Percentiles rank a stretch among this genome's conserved stretches.
These are phyloP conservation scores for Ophion ellenae DNA, from an alignment of 2,888 invertebrate genomes.

Conservation along the genomic window DNA sequence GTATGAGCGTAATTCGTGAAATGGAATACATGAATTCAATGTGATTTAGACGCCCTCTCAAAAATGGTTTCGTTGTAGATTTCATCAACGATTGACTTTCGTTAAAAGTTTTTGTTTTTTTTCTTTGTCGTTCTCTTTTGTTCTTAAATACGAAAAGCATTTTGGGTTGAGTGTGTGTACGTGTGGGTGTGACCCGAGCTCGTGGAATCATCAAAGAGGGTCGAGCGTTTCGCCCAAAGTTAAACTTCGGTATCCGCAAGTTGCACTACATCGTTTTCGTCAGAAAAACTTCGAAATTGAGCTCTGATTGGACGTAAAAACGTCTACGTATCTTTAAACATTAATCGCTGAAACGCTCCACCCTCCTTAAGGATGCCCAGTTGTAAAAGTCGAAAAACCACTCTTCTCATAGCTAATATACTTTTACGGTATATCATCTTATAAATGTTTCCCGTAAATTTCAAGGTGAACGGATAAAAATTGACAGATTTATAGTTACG, in stretches of 20 bases:
- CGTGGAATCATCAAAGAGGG: not conserved
- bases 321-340: not conserved
- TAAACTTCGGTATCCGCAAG: not conserved
- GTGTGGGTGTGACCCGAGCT: constrained; percentile 7
- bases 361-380: not conserved
- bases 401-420: no score
- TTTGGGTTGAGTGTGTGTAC: constrained; percentile 27
- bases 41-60: constrained; percentile 51
- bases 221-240: not conserved
- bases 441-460: no score
- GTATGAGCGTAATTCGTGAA: constrained; percentile 2
- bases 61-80: constrained; percentile 62
- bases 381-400: not conserved
- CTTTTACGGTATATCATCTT: no score
- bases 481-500: no score
- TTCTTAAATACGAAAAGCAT: constrained; percentile 52
- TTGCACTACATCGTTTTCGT: not conserved
- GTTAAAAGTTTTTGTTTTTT: constrained; percentile 39
- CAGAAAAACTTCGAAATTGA: not conserved
- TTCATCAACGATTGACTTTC: constrained; percentile 61
- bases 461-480: no score
- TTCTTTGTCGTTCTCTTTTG: constrained; percentile 40
- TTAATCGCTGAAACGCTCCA: not conserved
- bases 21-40: constrained; percentile 30
- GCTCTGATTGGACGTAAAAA: not conserved